Percentiles rank a stretch among this genome's conserved stretches.
Conservation (phyloP, 2,888 invertebrate species). For the Zygothrica quintamaculata region DNA sequence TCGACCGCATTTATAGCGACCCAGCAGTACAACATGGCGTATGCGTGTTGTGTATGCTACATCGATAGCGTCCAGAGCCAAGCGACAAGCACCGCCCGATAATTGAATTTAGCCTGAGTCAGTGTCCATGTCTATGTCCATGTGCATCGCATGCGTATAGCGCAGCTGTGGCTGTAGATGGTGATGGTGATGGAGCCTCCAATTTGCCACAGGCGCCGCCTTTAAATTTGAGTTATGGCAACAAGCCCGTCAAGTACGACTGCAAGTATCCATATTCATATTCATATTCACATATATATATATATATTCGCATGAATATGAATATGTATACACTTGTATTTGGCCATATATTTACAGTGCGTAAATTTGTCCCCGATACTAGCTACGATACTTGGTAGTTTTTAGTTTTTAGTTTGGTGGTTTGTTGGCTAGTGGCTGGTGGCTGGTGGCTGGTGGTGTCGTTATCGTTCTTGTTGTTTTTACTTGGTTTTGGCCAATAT, state of each 20-base stretch:
- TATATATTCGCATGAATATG: too few species aligned
- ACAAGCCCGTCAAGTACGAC: conserved; percentile 28
- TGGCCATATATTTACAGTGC: conserved; percentile 34
- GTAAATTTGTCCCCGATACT: conserved; percentile 72
- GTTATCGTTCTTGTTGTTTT: conserved; percentile 33
- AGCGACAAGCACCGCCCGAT: conserved; percentile 43
- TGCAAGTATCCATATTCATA: conserved; percentile 26
- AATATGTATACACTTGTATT: neutral
- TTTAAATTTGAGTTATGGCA: conserved; percentile 70
- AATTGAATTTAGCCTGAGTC: conserved; percentile 67
- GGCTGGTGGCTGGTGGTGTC: conserved; percentile 44
- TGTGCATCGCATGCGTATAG: conserved; percentile 60
- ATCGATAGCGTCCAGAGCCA: conserved; percentile 8
- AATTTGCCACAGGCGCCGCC: conserved; percentile 76
- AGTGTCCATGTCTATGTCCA: conserved; percentile 27
- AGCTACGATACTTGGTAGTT: conserved; percentile 38
- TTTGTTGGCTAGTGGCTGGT: conserved; percentile 5
- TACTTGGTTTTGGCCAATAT: conserved; percentile 66
- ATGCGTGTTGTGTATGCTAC: conserved; percentile 70
- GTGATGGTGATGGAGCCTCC: conserved; percentile 50
- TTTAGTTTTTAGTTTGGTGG: conserved; percentile 43
- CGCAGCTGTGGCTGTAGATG: conserved; percentile 49
- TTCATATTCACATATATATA: conserved; percentile 29
- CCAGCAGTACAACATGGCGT: conserved; percentile 58
- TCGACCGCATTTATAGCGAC: conserved; percentile 73